These are phyloP conservation scores for Amazona guildingii DNA, from an alignment of 2,113 vertebrate species.

Conservation along the genomic window DNA sequence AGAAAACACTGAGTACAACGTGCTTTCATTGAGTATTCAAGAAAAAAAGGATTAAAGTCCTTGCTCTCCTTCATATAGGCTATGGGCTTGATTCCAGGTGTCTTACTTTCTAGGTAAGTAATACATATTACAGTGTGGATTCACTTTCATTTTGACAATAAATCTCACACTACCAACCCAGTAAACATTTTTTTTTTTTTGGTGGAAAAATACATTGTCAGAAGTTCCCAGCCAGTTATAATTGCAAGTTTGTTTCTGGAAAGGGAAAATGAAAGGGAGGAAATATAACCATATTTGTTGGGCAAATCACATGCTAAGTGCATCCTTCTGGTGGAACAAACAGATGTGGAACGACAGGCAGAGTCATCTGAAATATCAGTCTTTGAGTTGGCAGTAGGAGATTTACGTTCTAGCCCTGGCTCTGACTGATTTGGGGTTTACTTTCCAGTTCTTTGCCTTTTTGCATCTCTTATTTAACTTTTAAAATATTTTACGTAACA, in stretches of 20 bases:
- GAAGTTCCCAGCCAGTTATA: constrained; percentile 6
- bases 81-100: neutral
- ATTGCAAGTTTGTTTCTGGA: neutral
- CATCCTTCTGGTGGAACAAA: neutral
- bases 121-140: neutral
- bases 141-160: neutral
- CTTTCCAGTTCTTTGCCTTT: neutral
- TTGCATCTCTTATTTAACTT: neutral
- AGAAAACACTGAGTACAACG: neutral
- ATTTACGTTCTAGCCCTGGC: neutral
- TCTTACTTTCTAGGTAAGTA: neutral
- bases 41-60: neutral
- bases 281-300: neutral
- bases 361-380: neutral
- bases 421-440: neutral
- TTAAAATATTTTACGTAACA: neutral
- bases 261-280: constrained; percentile 1
- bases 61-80: neutral
- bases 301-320: neutral
- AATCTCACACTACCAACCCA: neutral
- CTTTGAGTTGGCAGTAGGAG: neutral
- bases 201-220: neutral
- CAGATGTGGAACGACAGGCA: neutral
- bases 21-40: neutral
- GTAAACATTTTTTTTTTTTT: neutral